Conservation (phyloP, 2,888 invertebrate genomes). For the Orthosia gracilis region DNA sequence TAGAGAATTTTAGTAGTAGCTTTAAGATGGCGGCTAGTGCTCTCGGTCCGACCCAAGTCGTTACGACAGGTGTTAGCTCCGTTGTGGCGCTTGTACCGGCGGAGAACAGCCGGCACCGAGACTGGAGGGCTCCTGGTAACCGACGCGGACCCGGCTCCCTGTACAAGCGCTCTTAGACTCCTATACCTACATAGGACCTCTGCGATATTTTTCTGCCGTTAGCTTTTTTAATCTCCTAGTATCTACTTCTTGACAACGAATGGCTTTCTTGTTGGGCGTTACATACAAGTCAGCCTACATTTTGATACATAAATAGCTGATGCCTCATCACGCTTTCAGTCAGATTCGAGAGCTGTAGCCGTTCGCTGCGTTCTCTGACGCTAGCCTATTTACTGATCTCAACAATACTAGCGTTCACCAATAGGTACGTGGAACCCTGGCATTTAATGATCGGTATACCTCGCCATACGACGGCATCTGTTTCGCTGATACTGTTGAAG, state of each 20-base stretch:
- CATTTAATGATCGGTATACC: constrained; percentile 21
- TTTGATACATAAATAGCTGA: constrained; percentile 74
- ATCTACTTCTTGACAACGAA: constrained; percentile 80
- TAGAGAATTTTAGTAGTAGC: constrained; percentile 90
- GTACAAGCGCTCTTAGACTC: constrained; percentile 59
- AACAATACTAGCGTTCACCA: constrained; percentile 80
- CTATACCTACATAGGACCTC: constrained; percentile 69
- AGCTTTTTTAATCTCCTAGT: constrained; percentile 78
- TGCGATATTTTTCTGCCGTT: constrained; percentile 75
- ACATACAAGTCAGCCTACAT: constrained; percentile 69
- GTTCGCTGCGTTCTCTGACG: constrained; percentile 81
- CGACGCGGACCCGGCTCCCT: constrained; percentile 17
- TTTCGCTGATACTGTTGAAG: constrained; percentile 34
- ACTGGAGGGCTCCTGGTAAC: constrained; percentile 37
- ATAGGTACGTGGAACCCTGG: constrained; percentile 69
- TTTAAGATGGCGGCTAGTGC: constrained; percentile 88
- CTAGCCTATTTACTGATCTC: constrained; percentile 84
- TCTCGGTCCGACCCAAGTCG: constrained; percentile 79
- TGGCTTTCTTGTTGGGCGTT: constrained; percentile 71
- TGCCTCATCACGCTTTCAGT: constrained; percentile 73
- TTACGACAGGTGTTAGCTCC: constrained; percentile 61
- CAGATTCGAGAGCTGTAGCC: constrained; percentile 84
- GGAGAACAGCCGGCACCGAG: constrained; percentile 18
- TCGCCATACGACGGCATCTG: constrained; percentile 20
- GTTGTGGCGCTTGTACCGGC: constrained; percentile 48